These are phyloP conservation scores for Clarias fuscus DNA, from an alignment of 2,797 vertebrate species.

Conservation along the genomic window DNA sequence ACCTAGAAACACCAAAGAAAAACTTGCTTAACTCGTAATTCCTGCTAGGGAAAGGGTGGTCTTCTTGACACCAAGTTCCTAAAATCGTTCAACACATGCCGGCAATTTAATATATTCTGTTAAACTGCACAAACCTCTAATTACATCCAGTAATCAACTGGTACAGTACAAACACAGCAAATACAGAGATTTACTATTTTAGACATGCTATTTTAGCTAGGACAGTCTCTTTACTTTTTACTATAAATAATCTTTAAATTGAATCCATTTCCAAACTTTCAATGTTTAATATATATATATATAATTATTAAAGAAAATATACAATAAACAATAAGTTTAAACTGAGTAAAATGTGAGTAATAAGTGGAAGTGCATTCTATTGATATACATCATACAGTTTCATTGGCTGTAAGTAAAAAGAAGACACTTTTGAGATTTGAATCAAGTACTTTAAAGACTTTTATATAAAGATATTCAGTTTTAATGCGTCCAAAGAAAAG, in stretches of 20 bases:
- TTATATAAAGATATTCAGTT: neutral
- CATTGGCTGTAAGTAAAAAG: neutral
- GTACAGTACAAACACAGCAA: neutral
- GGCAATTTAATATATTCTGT: neutral
- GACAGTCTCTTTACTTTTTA: no score
- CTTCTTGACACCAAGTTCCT: neutral
- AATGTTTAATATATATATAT: no score
- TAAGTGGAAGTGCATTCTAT: neutral
- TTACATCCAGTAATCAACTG: neutral
- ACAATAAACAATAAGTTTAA: neutral
- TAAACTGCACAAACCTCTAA: neutral
- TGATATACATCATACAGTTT: neutral
- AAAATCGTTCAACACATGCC: neutral
- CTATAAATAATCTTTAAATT: no score
- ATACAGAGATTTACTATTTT: no score
- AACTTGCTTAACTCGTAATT: neutral
- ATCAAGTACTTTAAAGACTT: neutral
- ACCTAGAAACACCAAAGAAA: neutral
- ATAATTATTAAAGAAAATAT: no score
- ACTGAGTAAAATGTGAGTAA: neutral
- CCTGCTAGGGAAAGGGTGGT: neutral
- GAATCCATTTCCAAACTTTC: no score
- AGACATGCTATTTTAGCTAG: no score
- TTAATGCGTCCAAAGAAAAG: neutral
- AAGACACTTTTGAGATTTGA: neutral